Percentiles rank a stretch among this genome's conserved stretches.
These are phyloP conservation scores for Pseudomugil gertrudae DNA, from an alignment of 2,797 vertebrate genomes.

Conservation along the genomic window DNA sequence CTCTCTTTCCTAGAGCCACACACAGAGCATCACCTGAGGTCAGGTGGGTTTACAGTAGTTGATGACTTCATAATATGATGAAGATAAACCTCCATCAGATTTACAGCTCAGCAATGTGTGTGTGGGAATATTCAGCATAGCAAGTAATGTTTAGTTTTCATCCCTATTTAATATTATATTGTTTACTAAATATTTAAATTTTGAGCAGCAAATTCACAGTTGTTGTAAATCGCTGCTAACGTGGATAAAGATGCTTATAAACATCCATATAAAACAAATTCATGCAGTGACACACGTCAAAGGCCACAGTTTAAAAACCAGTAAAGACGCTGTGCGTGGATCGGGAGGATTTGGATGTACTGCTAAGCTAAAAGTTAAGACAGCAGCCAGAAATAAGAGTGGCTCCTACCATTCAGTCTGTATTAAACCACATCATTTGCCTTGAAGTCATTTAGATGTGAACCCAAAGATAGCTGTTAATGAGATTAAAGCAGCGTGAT, in stretches of 20 bases:
- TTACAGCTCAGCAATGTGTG: conserved; percentile 14
- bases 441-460: conserved; percentile 63
- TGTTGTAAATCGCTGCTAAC: neutral
- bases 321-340: conserved; percentile 22
- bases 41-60: conserved; percentile 51
- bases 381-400: conserved; percentile 33
- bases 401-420: conserved; percentile 62
- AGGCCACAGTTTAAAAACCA: conserved; percentile 26
- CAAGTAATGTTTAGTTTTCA: neutral
- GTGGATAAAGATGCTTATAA: conserved; percentile 10
- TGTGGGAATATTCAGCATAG: neutral
- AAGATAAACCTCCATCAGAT: conserved; percentile 15
- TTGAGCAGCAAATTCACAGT: neutral
- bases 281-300: conserved; percentile 23
- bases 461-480: conserved; percentile 66
- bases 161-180: neutral
- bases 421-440: conserved; percentile 62
- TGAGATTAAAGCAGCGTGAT: conserved; percentile 62
- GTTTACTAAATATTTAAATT: neutral
- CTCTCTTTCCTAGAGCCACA: conserved; percentile 40
- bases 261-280: conserved; percentile 27
- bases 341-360: conserved; percentile 5
- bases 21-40: conserved; percentile 39
- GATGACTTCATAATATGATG: conserved; percentile 45
- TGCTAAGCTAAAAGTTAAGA: conserved; percentile 49